Evolutionary conservation across 2,888 invertebrate species (phyloP).

Genomic region (Harpalus rubripes): DNA sequence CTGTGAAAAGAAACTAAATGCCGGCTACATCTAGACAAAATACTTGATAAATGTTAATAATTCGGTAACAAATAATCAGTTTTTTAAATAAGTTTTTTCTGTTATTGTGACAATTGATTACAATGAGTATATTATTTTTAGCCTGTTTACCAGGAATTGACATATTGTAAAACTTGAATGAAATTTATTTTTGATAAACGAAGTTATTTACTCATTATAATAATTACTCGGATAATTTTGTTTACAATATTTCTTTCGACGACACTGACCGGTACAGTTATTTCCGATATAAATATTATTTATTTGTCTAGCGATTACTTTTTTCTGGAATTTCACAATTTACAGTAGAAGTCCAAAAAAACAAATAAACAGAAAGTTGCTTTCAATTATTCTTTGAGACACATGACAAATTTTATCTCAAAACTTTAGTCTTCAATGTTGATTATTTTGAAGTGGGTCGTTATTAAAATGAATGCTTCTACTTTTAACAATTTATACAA

Average conservation of each 20-base stretch:
- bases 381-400: not conserved
- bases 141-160: not conserved
- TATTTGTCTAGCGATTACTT: conserved; percentile 23
- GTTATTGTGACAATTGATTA: too few species aligned
- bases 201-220: conserved; percentile 17
- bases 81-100: too few species aligned
- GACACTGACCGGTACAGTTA: conserved; percentile 16
- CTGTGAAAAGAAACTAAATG: too few species aligned
- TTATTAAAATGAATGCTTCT: not conserved
- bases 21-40: too few species aligned
- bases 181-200: conserved; percentile 17
- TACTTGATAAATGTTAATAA: too few species aligned
- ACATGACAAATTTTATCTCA: conserved; percentile 36
- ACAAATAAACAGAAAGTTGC: not conserved
- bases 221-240: conserved; percentile 30
- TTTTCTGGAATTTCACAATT: not conserved
- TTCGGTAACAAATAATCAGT: too few species aligned
- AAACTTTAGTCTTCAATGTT: conserved; percentile 7
- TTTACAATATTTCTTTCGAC: conserved; percentile 36
- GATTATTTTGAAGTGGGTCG: conserved; percentile 44
- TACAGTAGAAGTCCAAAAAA: not conserved
- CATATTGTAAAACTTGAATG: conserved; percentile 12
- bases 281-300: conserved; percentile 17
- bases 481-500: not conserved
- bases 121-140: conserved; percentile 21